Conservation (phyloP, 1,140 invertebrate species). For the Nebria ingens region DNA sequence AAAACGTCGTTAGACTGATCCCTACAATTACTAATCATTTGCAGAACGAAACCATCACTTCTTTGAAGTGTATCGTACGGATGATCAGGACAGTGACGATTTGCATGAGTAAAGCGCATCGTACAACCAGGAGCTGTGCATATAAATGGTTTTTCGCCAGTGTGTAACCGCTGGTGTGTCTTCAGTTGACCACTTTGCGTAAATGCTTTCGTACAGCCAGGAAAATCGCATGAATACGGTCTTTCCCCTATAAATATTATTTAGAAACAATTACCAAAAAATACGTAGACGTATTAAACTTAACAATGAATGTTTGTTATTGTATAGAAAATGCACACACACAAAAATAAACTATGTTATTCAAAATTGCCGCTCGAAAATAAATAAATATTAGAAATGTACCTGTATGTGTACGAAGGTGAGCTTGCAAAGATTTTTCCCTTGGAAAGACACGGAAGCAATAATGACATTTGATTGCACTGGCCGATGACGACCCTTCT, state of each 20-base stretch:
- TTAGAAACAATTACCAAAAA: no score
- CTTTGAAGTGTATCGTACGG: slow-evolving; percentile 31
- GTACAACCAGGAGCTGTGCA: slow-evolving; percentile 56
- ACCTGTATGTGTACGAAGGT: slow-evolving; percentile 72
- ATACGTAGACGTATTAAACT: no score
- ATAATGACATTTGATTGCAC: slow-evolving; percentile 62
- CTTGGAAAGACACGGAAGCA: slow-evolving; percentile 69
- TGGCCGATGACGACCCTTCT: slow-evolving; percentile 59
- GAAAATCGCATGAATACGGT: slow-evolving; percentile 70
- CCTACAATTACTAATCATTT: slow-evolving; percentile 30
- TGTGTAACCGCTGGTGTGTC: slow-evolving; percentile 72
- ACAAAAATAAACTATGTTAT: not conserved
- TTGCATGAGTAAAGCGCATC: slow-evolving; percentile 71
- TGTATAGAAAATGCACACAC: not conserved
- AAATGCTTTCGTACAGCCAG: slow-evolving; percentile 63
- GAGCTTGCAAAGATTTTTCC: slow-evolving; percentile 73
- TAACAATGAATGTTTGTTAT: not conserved
- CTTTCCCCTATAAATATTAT: slow-evolving; percentile 56
- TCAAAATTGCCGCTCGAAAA: not conserved
- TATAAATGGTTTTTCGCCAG: slow-evolving; percentile 72
- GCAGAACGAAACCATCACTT: not conserved
- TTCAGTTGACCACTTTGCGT: slow-evolving; percentile 77
- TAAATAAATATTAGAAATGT: slow-evolving; percentile 14
- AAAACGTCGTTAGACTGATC: slow-evolving; percentile 36
- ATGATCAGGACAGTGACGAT: slow-evolving; percentile 62